Conservation (phyloP, 30 jellyfish, hydroid and myxozoan species). For the Hydractinia echinata region DNA sequence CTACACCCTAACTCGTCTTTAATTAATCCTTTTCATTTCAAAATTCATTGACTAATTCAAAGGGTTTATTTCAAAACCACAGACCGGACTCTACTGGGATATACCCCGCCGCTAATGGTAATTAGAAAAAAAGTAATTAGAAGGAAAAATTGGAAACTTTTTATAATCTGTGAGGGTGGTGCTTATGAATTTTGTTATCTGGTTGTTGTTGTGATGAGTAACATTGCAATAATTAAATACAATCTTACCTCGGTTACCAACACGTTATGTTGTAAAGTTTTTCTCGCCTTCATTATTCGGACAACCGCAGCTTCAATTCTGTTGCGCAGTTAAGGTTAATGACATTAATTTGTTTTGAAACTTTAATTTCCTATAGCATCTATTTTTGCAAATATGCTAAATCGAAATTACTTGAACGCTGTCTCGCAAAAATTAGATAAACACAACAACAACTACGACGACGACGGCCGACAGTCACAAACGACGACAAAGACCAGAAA, state of each 20-base stretch:
- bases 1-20: no score
- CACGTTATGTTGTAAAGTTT: slow-evolving; percentile 62
- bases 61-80: no score
- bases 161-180: no score
- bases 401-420: neutral
- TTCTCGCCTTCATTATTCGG: slow-evolving; percentile 95
- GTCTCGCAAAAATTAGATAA: neutral
- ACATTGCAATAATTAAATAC: neutral
- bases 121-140: no score
- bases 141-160: no score
- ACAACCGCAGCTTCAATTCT: slow-evolving; percentile 98
- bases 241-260: slow-evolving; percentile 88
- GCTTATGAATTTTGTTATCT: no score
- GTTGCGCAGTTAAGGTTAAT: neutral
- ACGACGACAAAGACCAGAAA: no score
- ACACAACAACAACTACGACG: neutral
- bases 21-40: no score
- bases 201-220: no score
- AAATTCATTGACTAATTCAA: no score
- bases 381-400: neutral
- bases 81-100: no score
- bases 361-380: neutral
- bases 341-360: neutral
- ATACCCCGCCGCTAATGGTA: no score
- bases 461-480: neutral